A percentile compares a stretch with the other conserved stretches of the same genome.
These are phyloP conservation scores for Eugnorisma glareosa DNA, from an alignment of 2,888 invertebrate species.

Conservation along the genomic window DNA sequence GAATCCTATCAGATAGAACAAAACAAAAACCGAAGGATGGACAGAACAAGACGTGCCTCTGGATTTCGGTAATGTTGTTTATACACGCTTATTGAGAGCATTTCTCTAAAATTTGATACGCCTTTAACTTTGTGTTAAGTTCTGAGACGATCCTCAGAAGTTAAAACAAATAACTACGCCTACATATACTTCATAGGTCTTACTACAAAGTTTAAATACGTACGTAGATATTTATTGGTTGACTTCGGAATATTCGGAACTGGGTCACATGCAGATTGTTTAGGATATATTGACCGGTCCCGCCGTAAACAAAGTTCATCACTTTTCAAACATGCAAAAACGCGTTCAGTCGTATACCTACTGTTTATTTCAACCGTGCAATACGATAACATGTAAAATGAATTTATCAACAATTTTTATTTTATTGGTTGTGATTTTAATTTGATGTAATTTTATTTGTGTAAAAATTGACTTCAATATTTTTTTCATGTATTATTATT, in stretches of 20 bases:
- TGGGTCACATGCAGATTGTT: slow-evolving; percentile 52
- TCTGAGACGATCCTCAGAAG: background rate
- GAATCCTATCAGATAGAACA: too few species aligned
- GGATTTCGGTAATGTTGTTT: background rate
- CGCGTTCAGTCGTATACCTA: background rate
- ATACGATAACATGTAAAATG: background rate
- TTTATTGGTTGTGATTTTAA: too few species aligned
- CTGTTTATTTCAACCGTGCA: slow-evolving; percentile 4
- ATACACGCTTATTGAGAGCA: background rate
- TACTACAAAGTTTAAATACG: slow-evolving; percentile 23
- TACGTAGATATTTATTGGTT: slow-evolving; percentile 42
- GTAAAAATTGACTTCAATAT: too few species aligned
- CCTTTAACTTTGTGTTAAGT: background rate
- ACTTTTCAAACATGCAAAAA: slow-evolving; percentile 26
- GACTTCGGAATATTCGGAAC: slow-evolving; percentile 17
- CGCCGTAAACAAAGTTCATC: slow-evolving; percentile 19
- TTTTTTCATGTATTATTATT: too few species aligned
- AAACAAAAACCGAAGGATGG: background rate
- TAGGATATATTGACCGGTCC: slow-evolving; percentile 45
- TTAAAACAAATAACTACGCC: background rate
- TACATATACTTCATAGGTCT: background rate
- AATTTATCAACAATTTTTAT: background rate
- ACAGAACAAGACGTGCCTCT: background rate
- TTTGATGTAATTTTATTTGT: too few species aligned
- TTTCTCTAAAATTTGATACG: background rate